phyloP scores from a whole-genome alignment of 2,113 vertebrate genomes.

The Salvelinus namaycush region DNA sequence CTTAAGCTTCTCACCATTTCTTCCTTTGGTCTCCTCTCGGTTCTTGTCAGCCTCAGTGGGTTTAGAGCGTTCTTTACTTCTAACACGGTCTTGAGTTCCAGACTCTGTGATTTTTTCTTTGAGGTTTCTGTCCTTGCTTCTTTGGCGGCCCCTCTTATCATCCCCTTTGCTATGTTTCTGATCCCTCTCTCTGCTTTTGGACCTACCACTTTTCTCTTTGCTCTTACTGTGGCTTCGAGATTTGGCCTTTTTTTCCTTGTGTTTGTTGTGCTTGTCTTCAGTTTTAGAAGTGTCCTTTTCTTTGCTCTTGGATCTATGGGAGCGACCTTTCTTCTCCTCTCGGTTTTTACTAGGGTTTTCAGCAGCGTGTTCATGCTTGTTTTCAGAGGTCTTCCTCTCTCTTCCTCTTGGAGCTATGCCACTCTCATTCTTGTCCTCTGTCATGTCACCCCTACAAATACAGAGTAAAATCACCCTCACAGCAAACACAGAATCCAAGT shows the following conservation, averaged over 20 bases:
- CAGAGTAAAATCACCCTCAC: slow-evolving; percentile 71
- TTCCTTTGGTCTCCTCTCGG: slow-evolving; percentile 80
- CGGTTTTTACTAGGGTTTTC: slow-evolving; percentile 80
- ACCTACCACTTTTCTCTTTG: slow-evolving; percentile 81
- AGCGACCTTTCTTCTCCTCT: slow-evolving; percentile 83
- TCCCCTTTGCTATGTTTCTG: slow-evolving; percentile 71
- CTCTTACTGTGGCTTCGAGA: slow-evolving; percentile 91
- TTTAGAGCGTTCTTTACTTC: slow-evolving; percentile 44
- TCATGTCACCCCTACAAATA: slow-evolving; percentile 69
- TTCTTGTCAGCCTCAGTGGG: slow-evolving; percentile 60
- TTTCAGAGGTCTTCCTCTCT: slow-evolving; percentile 66
- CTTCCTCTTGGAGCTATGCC: slow-evolving; percentile 35
- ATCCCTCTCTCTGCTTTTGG: slow-evolving; percentile 81
- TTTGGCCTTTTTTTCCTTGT: slow-evolving; percentile 83
- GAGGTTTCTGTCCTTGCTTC: slow-evolving; percentile 79
- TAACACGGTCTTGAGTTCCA: slow-evolving; percentile 5
- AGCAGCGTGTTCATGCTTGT: slow-evolving; percentile 58
- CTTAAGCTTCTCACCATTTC: slow-evolving; percentile 77
- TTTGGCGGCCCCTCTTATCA: slow-evolving; percentile 76
- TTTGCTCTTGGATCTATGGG: slow-evolving; percentile 88
- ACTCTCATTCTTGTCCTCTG: slow-evolving; percentile 57
- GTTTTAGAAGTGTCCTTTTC: slow-evolving; percentile 82
- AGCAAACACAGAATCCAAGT: slow-evolving; percentile 12
- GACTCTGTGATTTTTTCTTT: slow-evolving; percentile 68
- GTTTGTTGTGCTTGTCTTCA: slow-evolving; percentile 85